Evolutionary conservation across 2,113 vertebrate genomes (phyloP), one percentile per base, ranked within the genome.

Genomic region (Mobula hypostoma): DNA sequence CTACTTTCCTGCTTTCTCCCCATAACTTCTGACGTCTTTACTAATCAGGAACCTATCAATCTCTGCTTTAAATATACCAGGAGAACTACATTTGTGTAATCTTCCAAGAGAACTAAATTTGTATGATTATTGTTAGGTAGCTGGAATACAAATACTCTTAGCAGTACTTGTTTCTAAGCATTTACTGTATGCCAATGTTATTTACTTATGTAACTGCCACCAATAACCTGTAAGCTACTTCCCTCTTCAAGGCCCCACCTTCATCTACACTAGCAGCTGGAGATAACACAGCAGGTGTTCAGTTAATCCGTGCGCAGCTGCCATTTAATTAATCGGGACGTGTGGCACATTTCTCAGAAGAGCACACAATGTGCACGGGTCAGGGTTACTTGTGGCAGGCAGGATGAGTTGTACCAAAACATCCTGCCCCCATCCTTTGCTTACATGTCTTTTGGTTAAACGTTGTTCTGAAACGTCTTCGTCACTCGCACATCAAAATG

Each of bases 221-320:
- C 29, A 63, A 2, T 15, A 61, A 27, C 7, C 21, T 21, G 5
- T n/a, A 5, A 21, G 72, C 12, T 11, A 0, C 27, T 27, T 14
- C 58, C 58, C 56, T 58, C 83, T 12, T 27, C 82, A 8, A 9
- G 56, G 11, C 85, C 29, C 14, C 29, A 17, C 3, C 85, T 7
- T n/a, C 12, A 66, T 63, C 85, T 66, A 27, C 19, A 61, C 61
- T 61, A 90, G 85, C 15, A 63, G 63, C 15, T 66, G 11, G 12
- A 90, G 85, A 66, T 19, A 90, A 17, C 1, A n/a, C 85, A 66
- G 61, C 85, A 90, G 85, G 58, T 90, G 85, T 90, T 68, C n/a
- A 15, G 61, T 15, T 90, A 90, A 90, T 90, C 85, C 14, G 1
- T 85, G 82, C 29, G 48, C 9, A 56, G 80, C 80, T 85, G 82